Evolutionary conservation across 2,888 invertebrate genomes (phyloP).

Genomic region (Agrochola circellaris): DNA sequence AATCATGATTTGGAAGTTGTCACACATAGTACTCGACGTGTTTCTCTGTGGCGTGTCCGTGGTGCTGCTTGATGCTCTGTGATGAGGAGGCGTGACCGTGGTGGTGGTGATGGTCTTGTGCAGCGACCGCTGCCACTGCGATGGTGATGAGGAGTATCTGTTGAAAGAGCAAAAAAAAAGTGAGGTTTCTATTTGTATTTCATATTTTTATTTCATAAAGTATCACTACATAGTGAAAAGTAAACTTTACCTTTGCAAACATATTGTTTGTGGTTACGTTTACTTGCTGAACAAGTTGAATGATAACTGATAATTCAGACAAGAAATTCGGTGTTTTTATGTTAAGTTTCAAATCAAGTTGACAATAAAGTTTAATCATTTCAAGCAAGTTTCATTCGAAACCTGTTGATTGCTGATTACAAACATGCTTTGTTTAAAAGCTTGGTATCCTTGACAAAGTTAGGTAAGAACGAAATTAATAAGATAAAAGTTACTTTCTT

Average conservation of each 20-base stretch:
- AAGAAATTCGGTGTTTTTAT: slow-evolving; percentile 37
- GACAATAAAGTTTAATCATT: not conserved
- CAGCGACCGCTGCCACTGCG: not conserved
- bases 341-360: slow-evolving; percentile 25
- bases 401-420: slow-evolving; percentile 11
- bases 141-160: slow-evolving; percentile 33
- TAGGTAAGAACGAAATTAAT: not conserved
- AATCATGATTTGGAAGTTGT: too few relatives aligned
- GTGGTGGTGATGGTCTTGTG: slow-evolving; percentile 35
- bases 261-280: slow-evolving; percentile 24
- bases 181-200: not conserved
- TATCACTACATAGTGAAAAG: too few relatives aligned
- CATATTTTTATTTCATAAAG: not conserved
- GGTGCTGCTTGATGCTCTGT: slow-evolving; percentile 74
- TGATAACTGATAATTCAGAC: slow-evolving; percentile 24
- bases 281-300: slow-evolving; percentile 13
- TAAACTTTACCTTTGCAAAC: slow-evolving; percentile 40
- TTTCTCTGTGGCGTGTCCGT: slow-evolving; percentile 64
- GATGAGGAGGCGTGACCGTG: slow-evolving; percentile 71
- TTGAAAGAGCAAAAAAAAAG: not conserved
- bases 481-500: not conserved
- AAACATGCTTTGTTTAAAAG: slow-evolving; percentile 6
- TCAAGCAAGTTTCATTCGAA: slow-evolving; percentile 11
- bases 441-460: slow-evolving; percentile 38
- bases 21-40: slow-evolving; percentile 59